A percentile compares a stretch with the other conserved stretches of the same genome.
Conservation (phyloP, 2,797 vertebrate genomes). For the Epinephelus coioides region DNA sequence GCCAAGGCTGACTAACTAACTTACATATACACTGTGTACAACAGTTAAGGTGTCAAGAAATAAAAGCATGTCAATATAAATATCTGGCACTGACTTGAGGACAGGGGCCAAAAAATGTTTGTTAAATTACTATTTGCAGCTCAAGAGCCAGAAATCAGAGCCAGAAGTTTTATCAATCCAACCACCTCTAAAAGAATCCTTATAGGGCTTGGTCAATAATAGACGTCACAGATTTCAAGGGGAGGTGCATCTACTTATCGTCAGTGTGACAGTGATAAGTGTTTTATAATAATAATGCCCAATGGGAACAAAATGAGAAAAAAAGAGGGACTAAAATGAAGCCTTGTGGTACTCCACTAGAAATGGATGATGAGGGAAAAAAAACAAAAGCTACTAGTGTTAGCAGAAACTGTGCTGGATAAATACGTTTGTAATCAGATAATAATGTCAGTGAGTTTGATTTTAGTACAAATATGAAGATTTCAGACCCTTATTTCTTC, state of each 20-base stretch:
- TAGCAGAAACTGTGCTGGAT: not conserved
- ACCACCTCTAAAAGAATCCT: conserved; percentile 2
- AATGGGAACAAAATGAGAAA: not conserved
- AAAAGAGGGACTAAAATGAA: not conserved
- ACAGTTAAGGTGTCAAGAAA: not conserved
- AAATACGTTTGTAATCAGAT: too few relatives aligned
- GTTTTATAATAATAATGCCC: not conserved
- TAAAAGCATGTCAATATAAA: too few relatives aligned
- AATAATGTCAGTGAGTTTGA: not conserved
- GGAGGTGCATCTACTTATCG: not conserved
- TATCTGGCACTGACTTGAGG: too few relatives aligned
- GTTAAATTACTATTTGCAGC: too few relatives aligned
- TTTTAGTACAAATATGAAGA: not conserved
- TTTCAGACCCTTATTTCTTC: too few relatives aligned
- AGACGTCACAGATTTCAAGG: not conserved
- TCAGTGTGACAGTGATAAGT: not conserved
- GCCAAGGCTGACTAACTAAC: not conserved
- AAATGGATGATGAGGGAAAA: not conserved
- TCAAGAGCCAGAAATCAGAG: not conserved
- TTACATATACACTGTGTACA: not conserved
- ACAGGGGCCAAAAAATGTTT: too few relatives aligned
- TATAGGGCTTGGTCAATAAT: not conserved
- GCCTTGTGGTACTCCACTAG: not conserved
- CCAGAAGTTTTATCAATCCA: not conserved
- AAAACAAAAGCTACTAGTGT: not conserved